A percentile compares a stretch with the other conserved stretches of the same genome.
Conservation (phyloP, 2,113 vertebrate genomes). For the Coptodon bakossiorum region DNA sequence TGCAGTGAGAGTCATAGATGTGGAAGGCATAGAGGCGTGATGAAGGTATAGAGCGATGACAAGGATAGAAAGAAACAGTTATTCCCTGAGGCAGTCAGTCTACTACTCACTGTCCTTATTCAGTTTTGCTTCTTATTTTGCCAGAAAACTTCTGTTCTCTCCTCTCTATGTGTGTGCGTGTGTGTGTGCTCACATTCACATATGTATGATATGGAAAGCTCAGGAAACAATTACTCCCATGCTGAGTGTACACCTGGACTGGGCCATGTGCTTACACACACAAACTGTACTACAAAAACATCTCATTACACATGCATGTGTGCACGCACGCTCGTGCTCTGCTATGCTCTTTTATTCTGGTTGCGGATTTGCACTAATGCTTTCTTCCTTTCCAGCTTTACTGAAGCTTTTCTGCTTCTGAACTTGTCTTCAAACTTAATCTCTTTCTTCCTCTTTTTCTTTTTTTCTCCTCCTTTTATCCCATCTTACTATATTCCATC, state of each 20-base stretch:
- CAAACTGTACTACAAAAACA: not conserved
- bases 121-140: slow-evolving; percentile 3
- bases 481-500: not conserved
- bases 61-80: not conserved
- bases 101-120: slow-evolving; percentile 3
- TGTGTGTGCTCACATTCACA: not conserved
- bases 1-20: not conserved
- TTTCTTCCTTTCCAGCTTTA: slow-evolving; percentile 14
- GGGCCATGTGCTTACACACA: not conserved
- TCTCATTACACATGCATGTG: not conserved
- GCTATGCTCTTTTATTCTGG: not conserved
- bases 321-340: not conserved
- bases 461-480: not conserved
- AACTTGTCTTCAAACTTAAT: slow-evolving; percentile 10
- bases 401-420: not conserved
- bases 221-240: slow-evolving; percentile 47
- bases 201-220: not conserved
- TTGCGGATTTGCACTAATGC: not conserved
- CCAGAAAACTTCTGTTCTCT: slow-evolving; percentile 1
- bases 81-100: not conserved
- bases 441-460: not conserved
- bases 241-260: slow-evolving; percentile 48
- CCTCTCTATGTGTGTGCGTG: not conserved
- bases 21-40: not conserved
- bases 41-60: slow-evolving; percentile 8